phyloP scores from a whole-genome alignment of 2,797 vertebrate species.

The Chromobotia macracanthus region DNA sequence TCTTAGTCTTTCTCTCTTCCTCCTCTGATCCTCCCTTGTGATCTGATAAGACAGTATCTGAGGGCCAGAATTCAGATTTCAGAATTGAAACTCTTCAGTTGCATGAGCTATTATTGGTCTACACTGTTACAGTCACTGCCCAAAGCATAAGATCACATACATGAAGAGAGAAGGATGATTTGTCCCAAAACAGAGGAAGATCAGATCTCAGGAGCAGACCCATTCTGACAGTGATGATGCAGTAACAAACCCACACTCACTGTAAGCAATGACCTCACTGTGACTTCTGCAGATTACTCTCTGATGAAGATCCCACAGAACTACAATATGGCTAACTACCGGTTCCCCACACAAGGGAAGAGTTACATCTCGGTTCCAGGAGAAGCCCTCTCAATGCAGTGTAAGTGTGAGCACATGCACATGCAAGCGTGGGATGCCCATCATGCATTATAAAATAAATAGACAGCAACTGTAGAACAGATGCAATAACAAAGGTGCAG shows the following conservation, averaged over 20 bases:
- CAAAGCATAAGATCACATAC: slow-evolving; percentile 3
- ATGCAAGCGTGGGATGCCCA: background rate
- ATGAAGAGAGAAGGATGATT: background rate
- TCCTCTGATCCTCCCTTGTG: slow-evolving; percentile 32
- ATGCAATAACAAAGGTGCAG: background rate
- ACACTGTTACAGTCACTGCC: slow-evolving; percentile 3
- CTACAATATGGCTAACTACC: slow-evolving; percentile 82
- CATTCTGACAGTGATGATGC: background rate
- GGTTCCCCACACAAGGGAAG: slow-evolving; percentile 88
- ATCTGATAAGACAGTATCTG: slow-evolving; percentile 36
- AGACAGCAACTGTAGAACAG: slow-evolving; percentile 13
- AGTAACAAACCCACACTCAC: background rate
- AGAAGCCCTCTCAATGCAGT: slow-evolving; percentile 83
- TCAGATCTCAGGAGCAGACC: background rate
- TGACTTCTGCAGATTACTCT: slow-evolving; percentile 83
- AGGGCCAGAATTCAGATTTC: slow-evolving; percentile 6
- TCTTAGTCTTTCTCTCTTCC: background rate
- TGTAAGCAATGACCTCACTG: background rate
- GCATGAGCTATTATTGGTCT: slow-evolving; percentile 12
- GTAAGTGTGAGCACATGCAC: slow-evolving; percentile 74
- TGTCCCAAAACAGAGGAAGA: background rate
- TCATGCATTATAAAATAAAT: slow-evolving; percentile 2
- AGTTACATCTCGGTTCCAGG: slow-evolving; percentile 90
- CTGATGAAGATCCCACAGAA: slow-evolving; percentile 82
- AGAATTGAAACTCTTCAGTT: slow-evolving; percentile 11